These are phyloP conservation scores for Drosophila bunnanda DNA, from an alignment of 2,888 invertebrate genomes.

Conservation along the genomic window DNA sequence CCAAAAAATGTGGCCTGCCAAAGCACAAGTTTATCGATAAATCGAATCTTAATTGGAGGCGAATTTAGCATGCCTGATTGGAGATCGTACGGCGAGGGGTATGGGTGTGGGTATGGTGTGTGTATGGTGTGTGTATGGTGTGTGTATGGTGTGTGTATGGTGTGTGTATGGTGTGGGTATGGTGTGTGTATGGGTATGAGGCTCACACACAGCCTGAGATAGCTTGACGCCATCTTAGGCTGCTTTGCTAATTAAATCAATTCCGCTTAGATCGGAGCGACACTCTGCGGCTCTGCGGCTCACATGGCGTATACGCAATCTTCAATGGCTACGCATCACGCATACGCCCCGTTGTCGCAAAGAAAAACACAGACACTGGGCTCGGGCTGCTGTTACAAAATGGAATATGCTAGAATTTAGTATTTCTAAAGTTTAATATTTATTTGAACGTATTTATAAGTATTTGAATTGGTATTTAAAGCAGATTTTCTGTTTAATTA, in stretches of 20 bases:
- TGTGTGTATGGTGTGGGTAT: too few relatives aligned
- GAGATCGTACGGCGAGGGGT: constrained; percentile 12
- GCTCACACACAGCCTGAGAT: constrained; percentile 15
- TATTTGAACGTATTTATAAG: too few relatives aligned
- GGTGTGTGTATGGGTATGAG: not conserved
- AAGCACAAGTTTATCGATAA: constrained; percentile 35
- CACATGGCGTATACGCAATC: constrained; percentile 33
- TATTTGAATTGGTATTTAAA: not conserved
- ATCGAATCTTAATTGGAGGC: constrained; percentile 40
- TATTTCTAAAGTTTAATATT: not conserved
- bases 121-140: too few relatives aligned
- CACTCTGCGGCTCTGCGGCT: not conserved
- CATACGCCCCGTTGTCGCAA: constrained; percentile 26
- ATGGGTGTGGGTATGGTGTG: not conserved
- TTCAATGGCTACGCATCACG: not conserved
- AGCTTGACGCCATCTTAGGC: constrained; percentile 43
- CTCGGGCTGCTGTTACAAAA: not conserved
- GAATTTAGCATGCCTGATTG: constrained; percentile 41
- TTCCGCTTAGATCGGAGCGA: constrained; percentile 22
- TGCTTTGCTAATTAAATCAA: constrained; percentile 30
- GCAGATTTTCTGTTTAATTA: not conserved
- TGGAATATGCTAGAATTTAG: not conserved
- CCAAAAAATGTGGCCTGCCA: constrained; percentile 31
- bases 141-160: too few relatives aligned
- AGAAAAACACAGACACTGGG: not conserved